These are phyloP conservation scores for Siniperca undulata DNA, from an alignment of 2,797 vertebrate species.

Conservation along the genomic window DNA sequence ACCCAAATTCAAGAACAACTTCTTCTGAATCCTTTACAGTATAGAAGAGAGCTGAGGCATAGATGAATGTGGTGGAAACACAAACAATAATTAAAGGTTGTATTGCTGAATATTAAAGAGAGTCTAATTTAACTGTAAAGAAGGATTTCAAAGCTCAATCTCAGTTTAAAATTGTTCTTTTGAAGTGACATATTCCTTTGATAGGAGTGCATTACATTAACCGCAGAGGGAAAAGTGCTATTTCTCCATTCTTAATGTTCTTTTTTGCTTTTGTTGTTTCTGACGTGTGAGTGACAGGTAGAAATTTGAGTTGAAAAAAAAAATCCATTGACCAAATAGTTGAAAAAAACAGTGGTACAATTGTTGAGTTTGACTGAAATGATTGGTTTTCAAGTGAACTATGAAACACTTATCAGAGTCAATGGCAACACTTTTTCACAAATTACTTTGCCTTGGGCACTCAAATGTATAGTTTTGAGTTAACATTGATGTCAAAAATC, in stretches of 20 bases:
- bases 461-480: conserved; percentile 19
- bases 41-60: neutral
- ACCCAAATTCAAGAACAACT: conserved; percentile 36
- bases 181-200: conserved; percentile 23
- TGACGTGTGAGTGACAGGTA: conserved; percentile 42
- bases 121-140: conserved; percentile 17
- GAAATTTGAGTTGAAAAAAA: conserved; percentile 26
- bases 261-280: conserved; percentile 29
- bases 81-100: conserved; percentile 17
- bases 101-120: neutral
- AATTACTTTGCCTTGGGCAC: neutral
- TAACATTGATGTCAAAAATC: conserved; percentile 8
- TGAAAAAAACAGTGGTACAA: neutral
- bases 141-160: conserved; percentile 19
- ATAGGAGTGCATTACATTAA: conserved; percentile 26
- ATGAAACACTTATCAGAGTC: conserved; percentile 24
- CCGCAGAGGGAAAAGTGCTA: neutral
- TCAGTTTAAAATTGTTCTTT: conserved; percentile 20
- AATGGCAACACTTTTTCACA: neutral
- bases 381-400: conserved; percentile 31
- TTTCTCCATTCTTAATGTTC: conserved; percentile 9
- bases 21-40: conserved; percentile 31
- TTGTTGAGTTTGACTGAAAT: conserved; percentile 32
- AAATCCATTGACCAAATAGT: conserved; percentile 6
- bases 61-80: neutral